A percentile compares a stretch with the other conserved stretches of the same genome.
Evolutionary conservation across 1,140 invertebrate genomes (phyloP).

Genomic region (Diachasma alloeum): DNA sequence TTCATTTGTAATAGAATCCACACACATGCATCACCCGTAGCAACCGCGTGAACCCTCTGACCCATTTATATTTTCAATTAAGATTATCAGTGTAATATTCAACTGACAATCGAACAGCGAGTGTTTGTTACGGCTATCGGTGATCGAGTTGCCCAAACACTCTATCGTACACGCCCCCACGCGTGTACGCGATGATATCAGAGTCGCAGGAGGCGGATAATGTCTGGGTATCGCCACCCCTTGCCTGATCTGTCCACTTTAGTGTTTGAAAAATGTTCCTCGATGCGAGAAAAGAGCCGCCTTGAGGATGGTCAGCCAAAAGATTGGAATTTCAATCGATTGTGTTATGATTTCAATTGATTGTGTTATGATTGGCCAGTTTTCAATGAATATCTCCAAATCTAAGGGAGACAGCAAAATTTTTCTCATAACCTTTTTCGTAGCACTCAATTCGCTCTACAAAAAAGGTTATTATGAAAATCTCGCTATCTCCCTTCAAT

Average conservation of each 20-base stretch:
- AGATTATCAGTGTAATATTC: neutral
- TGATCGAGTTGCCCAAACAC: slow-evolving; percentile 18
- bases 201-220: neutral
- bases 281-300: neutral
- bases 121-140: neutral
- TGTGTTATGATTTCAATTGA: no score
- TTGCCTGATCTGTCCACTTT: neutral
- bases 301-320: no score
- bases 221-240: neutral
- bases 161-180: slow-evolving; percentile 22
- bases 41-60: neutral
- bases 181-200: slow-evolving; percentile 13
- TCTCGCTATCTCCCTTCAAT: no score
- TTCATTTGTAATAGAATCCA: no score
- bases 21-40: neutral
- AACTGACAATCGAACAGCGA: neutral
- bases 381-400: no score
- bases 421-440: no score
- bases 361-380: no score
- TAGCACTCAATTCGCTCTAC: no score
- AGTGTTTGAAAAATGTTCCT: neutral
- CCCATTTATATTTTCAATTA: slow-evolving; percentile 4
- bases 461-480: no score
- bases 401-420: no score
- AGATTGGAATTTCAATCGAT: no score